Conservation (phyloP, 2,113 vertebrate species). For the Odobenus rosmarus region DNA sequence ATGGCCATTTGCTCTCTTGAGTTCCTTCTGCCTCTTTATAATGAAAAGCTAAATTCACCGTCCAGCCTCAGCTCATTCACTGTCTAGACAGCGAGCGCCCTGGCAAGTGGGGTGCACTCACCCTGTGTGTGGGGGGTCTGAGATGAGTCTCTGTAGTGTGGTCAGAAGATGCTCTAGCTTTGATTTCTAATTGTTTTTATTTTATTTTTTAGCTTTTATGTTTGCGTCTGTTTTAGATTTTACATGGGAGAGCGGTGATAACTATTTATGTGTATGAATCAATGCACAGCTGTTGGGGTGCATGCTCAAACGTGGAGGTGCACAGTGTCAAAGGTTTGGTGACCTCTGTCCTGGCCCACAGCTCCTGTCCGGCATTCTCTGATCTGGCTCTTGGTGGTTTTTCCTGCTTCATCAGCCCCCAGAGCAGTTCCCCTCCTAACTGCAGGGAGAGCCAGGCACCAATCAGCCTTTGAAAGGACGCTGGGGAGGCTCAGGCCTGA, state of each 20-base stretch:
- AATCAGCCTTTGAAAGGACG: background rate
- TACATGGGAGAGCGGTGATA: background rate
- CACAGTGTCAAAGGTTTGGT: background rate
- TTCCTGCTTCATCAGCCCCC: background rate
- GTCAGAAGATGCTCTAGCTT: background rate
- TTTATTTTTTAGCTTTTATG: background rate
- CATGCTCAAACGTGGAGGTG: background rate
- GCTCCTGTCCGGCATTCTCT: background rate
- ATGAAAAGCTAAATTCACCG: background rate
- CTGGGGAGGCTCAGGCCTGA: background rate
- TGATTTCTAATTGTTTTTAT: background rate
- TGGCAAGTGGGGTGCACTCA: background rate
- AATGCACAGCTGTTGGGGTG: background rate
- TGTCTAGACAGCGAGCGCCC: background rate
- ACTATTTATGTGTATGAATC: background rate
- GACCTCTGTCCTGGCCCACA: background rate
- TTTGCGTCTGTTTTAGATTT: background rate
- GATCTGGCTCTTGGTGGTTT: background rate
- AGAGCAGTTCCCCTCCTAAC: background rate
- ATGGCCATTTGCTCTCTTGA: background rate
- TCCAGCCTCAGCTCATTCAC: background rate
- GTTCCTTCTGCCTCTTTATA: background rate
- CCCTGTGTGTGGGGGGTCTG: fast-evolving
- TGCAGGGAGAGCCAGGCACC: background rate
- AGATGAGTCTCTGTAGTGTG: background rate